phyloP scores from a whole-genome alignment of 2,113 vertebrate species.

The Podiceps cristatus region DNA sequence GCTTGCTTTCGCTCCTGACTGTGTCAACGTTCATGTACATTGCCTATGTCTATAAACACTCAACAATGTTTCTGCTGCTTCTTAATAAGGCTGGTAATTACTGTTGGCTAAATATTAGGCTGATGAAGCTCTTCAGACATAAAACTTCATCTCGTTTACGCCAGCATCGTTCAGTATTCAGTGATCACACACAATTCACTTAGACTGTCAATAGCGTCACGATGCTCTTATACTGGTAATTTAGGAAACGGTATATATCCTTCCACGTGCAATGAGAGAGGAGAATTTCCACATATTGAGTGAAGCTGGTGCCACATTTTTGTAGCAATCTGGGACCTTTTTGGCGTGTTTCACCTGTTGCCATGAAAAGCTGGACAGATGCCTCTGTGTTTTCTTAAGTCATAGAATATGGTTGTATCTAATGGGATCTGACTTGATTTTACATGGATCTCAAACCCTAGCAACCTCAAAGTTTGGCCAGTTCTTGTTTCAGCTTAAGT shows the following conservation, averaged over 20 bases:
- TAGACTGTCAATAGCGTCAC: background rate
- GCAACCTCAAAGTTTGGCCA: background rate
- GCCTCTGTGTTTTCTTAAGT: background rate
- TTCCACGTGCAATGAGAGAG: background rate
- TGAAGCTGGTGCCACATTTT: background rate
- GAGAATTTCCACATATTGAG: background rate
- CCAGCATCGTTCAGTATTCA: background rate
- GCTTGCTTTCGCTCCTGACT: background rate
- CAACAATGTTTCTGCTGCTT: background rate
- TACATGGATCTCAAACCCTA: background rate
- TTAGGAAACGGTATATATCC: rapidly evolving
- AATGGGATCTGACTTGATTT: background rate
- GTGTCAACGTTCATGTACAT: background rate
- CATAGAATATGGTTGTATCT: background rate
- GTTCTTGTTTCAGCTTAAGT: background rate
- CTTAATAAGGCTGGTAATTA: constrained; percentile 1
- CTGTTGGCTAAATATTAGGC: background rate
- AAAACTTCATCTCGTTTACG: background rate
- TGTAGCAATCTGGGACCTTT: background rate
- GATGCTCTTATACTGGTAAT: background rate
- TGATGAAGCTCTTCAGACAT: background rate
- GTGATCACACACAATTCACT: background rate
- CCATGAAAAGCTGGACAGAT: background rate
- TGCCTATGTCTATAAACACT: background rate
- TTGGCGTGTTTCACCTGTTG: background rate